Conservation (phyloP, 2,797 vertebrate genomes). For the Chloroceryle amazona region DNA sequence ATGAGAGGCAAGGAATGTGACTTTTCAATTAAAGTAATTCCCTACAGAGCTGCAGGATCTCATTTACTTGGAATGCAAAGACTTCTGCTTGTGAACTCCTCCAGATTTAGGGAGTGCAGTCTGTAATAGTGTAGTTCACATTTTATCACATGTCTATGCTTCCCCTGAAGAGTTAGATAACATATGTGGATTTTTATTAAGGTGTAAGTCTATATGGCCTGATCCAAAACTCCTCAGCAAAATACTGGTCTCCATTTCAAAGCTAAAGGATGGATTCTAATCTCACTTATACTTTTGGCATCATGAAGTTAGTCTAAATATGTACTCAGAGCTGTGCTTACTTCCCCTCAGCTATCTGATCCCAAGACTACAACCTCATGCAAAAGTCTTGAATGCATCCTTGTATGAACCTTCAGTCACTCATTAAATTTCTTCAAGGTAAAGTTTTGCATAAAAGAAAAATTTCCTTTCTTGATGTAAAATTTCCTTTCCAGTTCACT, state of each 20-base stretch:
- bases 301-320: neutral
- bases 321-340: neutral
- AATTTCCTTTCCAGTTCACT: neutral
- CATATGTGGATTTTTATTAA: constrained; percentile 28
- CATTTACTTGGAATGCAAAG: constrained; percentile 60
- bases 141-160: constrained; percentile 33
- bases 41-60: constrained; percentile 14
- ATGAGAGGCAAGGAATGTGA: neutral
- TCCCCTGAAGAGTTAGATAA: constrained; percentile 12
- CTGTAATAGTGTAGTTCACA: neutral
- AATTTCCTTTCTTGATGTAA: neutral
- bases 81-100: constrained; percentile 25
- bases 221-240: neutral
- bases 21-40: constrained; percentile 60
- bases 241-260: neutral
- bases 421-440: neutral
- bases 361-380: neutral
- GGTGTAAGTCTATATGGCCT: neutral
- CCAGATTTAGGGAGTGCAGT: constrained; percentile 22
- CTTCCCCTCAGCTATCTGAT: neutral
- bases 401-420: neutral
- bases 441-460: neutral
- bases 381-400: neutral
- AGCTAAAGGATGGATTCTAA: neutral
- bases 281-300: neutral